A percentile compares a stretch with the other conserved stretches of the same genome.
These are phyloP conservation scores for Drosophila borborema DNA, from an alignment of 2,888 invertebrate species.

Conservation along the genomic window DNA sequence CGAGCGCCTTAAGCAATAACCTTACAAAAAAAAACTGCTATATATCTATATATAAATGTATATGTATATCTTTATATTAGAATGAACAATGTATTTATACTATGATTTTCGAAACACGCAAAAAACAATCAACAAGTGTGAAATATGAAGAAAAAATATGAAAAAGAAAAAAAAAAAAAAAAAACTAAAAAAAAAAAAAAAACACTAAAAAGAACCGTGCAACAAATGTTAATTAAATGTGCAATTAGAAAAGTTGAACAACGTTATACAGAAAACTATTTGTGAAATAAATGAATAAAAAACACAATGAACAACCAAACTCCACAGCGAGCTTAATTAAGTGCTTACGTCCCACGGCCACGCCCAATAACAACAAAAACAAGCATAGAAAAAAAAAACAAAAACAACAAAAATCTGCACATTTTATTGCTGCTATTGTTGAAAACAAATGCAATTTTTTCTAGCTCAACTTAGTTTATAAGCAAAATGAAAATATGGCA, in stretches of 20 bases:
- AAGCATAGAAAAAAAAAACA: neutral
- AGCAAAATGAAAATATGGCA: conserved; percentile 44
- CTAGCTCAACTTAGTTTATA: conserved; percentile 47
- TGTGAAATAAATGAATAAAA: conserved; percentile 22
- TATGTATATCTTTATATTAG: conserved; percentile 13
- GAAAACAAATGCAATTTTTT: conserved; percentile 18
- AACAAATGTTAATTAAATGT: conserved; percentile 74
- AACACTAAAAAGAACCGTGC: conserved; percentile 15
- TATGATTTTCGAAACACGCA: conserved; percentile 49
- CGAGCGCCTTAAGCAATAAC: conserved; percentile 41
- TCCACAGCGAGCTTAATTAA: conserved; percentile 46
- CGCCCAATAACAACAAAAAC: conserved; percentile 23
- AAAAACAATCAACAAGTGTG: conserved; percentile 57
- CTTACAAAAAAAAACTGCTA: neutral
- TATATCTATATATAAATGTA: neutral
- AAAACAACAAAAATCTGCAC: conserved; percentile 11
- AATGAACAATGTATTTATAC: conserved; percentile 21
- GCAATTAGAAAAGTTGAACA: conserved; percentile 64
- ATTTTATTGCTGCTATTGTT: conserved; percentile 19
- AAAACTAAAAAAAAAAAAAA: neutral
- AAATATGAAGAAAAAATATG: conserved; percentile 11
- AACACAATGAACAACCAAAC: conserved; percentile 3
- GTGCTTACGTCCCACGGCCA: conserved; percentile 35
- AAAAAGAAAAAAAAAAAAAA: neutral
- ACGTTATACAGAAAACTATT: conserved; percentile 48